These are phyloP conservation scores for Arremon brunneinucha DNA, from an alignment of 2,797 vertebrate genomes.

Conservation along the genomic window DNA sequence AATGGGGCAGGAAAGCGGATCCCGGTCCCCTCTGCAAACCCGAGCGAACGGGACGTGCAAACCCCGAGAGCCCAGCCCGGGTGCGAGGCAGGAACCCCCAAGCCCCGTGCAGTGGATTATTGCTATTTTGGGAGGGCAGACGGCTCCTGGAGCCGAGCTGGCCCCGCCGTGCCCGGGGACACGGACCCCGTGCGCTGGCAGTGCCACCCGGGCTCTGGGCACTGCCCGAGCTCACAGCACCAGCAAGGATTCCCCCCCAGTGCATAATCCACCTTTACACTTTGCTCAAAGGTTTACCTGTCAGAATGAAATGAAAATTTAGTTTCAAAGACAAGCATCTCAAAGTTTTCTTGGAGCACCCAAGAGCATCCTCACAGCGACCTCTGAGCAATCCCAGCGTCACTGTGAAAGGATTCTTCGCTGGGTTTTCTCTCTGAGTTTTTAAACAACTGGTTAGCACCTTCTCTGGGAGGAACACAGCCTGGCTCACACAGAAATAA, in stretches of 20 bases:
- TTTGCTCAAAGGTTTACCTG: background rate
- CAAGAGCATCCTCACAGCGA: rapidly evolving
- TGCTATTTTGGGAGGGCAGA: background rate
- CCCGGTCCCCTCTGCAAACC: rapidly evolving
- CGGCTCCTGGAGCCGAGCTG: background rate
- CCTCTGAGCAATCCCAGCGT: background rate
- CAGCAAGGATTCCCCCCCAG: background rate
- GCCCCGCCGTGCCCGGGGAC: background rate
- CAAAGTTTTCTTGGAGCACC: background rate
- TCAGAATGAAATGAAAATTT: background rate
- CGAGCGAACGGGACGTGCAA: rapidly evolving
- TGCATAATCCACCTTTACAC: rapidly evolving
- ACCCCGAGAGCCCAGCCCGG: background rate
- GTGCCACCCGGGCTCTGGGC: background rate
- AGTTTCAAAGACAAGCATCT: background rate
- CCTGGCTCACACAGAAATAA: background rate
- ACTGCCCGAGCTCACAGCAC: background rate
- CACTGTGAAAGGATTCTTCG: rapidly evolving
- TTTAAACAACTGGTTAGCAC: background rate
- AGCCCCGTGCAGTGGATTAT: rapidly evolving
- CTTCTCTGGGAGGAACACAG: background rate
- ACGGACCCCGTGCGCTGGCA: background rate
- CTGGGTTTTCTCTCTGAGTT: background rate
- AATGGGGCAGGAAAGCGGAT: background rate
- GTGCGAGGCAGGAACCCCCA: background rate